These are phyloP conservation scores for Semicossyphus pulcher DNA, from an alignment of 2,113 vertebrate species.

Conservation along the genomic window DNA sequence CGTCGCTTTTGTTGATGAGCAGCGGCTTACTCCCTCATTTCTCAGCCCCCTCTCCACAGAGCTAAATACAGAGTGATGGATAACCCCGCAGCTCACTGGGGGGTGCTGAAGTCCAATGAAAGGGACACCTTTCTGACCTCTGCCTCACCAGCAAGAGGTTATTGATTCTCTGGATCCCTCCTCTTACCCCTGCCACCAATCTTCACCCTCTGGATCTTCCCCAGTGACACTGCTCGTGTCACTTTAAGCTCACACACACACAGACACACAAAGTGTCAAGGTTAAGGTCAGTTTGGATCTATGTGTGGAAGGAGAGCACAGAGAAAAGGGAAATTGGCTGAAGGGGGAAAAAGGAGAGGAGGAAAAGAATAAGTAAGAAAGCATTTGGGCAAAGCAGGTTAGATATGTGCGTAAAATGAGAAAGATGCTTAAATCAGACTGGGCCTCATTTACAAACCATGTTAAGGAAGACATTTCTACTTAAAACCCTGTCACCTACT, in stretches of 20 bases:
- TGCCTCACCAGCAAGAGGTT: slow-evolving; percentile 50
- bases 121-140: slow-evolving; percentile 41
- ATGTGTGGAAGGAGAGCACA: slow-evolving; percentile 13
- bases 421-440: too few species aligned
- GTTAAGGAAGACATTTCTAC: too few species aligned
- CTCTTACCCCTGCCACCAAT: slow-evolving; percentile 28
- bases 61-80: slow-evolving; percentile 58
- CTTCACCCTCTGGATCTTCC: slow-evolving; percentile 38
- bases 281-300: slow-evolving; percentile 55
- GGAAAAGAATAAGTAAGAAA: background rate
- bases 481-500: too few species aligned
- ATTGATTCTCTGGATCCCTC: slow-evolving; percentile 58
- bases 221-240: slow-evolving; percentile 31
- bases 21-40: slow-evolving; percentile 8
- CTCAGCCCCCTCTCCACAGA: background rate
- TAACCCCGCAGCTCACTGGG: slow-evolving; percentile 33
- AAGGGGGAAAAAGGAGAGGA: background rate
- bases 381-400: background rate
- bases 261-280: slow-evolving; percentile 7
- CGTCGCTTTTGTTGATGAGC: slow-evolving; percentile 4
- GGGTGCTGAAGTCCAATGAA: slow-evolving; percentile 34
- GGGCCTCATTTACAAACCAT: too few species aligned
- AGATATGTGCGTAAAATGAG: too few species aligned
- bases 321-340: slow-evolving; percentile 14
- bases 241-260: slow-evolving; percentile 33